Evolutionary conservation across 2,797 vertebrate genomes (phyloP).

Genomic region (Paedocypris micromegethes): DNA sequence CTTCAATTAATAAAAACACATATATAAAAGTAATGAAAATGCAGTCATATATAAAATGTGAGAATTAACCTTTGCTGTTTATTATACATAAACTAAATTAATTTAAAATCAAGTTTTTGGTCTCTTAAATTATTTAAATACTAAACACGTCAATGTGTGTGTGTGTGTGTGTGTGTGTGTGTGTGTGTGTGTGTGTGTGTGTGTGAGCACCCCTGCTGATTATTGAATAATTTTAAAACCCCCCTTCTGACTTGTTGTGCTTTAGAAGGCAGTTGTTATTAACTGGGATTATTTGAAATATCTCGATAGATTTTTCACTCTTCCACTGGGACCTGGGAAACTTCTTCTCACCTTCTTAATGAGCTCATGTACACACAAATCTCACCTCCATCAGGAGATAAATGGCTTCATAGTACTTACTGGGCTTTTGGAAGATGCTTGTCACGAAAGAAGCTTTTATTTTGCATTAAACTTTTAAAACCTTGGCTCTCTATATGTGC

Average conservation of each 20-base stretch:
- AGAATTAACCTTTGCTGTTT: too few species aligned
- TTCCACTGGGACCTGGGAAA: neutral
- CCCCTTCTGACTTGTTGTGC: constrained; percentile 9
- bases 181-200: too few species aligned
- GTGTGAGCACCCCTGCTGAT: neutral
- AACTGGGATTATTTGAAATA: constrained; percentile 28
- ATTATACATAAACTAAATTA: too few species aligned
- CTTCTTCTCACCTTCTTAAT: constrained; percentile 15
- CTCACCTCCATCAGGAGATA: constrained; percentile 15
- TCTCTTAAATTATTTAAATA: too few species aligned
- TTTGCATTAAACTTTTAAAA: constrained; percentile 28
- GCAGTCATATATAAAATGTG: too few species aligned
- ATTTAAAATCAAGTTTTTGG: too few species aligned
- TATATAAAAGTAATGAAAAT: too few species aligned
- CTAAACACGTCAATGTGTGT: too few species aligned
- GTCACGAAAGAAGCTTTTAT: constrained; percentile 1
- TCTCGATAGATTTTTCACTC: constrained; percentile 6
- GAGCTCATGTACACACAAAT: constrained; percentile 12
- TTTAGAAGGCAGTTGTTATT: constrained; percentile 13
- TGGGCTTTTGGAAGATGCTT: constrained; percentile 11
- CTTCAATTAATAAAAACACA: too few species aligned
- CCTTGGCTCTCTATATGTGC: neutral
- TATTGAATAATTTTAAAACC: constrained; percentile 23
- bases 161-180: too few species aligned
- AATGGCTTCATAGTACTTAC: neutral